Percentiles rank a stretch among this genome's conserved stretches.
Evolutionary conservation across 2,888 invertebrate genomes (phyloP).

Genomic region (Ormyrus pomaceus): DNA sequence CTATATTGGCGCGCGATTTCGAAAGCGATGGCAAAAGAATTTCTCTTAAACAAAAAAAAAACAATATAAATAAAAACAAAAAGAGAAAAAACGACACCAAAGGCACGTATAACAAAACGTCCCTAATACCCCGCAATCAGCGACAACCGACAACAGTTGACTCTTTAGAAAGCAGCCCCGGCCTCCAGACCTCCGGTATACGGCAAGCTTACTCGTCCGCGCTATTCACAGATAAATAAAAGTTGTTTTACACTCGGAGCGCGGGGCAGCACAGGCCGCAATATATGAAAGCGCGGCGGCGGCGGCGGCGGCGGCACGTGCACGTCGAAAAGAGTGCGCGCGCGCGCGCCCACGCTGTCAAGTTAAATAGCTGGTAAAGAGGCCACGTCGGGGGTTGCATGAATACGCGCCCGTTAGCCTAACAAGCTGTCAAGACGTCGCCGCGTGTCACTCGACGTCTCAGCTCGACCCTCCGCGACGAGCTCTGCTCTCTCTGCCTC

Average conservation of each 20-base stretch:
- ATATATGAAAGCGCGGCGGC: not conserved
- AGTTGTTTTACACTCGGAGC: not conserved
- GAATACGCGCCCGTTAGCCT: constrained; percentile 66
- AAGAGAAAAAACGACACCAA: too few relatives aligned
- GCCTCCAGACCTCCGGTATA: too few relatives aligned
- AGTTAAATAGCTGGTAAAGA: constrained; percentile 62
- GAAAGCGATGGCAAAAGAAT: too few relatives aligned
- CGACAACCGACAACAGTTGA: too few relatives aligned
- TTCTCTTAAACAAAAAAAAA: too few relatives aligned
- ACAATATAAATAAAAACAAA: too few relatives aligned
- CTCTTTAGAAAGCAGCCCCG: too few relatives aligned
- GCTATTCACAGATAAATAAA: not conserved
- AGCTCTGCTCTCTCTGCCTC: constrained; percentile 21
- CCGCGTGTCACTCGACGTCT: constrained; percentile 74
- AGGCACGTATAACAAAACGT: too few relatives aligned
- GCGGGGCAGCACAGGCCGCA: not conserved
- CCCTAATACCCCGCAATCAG: too few relatives aligned
- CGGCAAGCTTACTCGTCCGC: not conserved
- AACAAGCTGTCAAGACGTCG: constrained; percentile 76
- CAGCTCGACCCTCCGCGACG: constrained; percentile 56
- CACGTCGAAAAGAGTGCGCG: constrained; percentile 42
- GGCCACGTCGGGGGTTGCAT: constrained; percentile 58
- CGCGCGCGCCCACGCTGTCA: constrained; percentile 58
- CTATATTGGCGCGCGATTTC: too few relatives aligned
- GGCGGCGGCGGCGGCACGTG: constrained; percentile 28